Base-by-base conservation (phyloP, 2,797 vertebrate genomes). In the Lagocephalus sceleratus region DNA sequence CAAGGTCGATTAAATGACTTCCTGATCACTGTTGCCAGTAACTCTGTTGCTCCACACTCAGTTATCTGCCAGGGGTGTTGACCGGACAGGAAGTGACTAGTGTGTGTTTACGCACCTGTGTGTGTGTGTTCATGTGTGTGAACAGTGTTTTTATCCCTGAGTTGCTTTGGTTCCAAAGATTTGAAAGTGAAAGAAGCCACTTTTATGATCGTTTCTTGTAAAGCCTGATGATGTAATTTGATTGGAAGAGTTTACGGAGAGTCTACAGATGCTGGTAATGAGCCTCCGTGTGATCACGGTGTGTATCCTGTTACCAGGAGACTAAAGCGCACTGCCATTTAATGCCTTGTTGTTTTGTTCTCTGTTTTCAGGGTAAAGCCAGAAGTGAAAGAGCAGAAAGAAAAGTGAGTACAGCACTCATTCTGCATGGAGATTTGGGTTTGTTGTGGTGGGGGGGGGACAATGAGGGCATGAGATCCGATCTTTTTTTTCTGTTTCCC, bases 381-480 rank as follows among this genome's bases (percentile, higher is more conserved):
- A 93, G 94, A 95, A 78, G 82, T 86, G 67, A 93, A 76, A 91
- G 91, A 90, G 82, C 93, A 85, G 88, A 94, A 78, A 94, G 94
- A 97, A 93, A 96, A 95, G 97, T 99, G 94, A 99, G 97, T 98
- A 76, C 50, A 65, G 51, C 52, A 22, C 54, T 68, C 63, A 81
- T 71, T 83, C 50, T 84, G 55, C 70, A 68, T 78, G 66, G 60
- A 78, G 45, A 71, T 58, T 71, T 48, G 32, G 22, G 32, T 48
- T 46, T 46, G 20, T 46, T 44, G n/a, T n/a, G n/a, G n/a, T 62
- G 41, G 6, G 2, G 9, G 60, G 57, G 42, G 41, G 52, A 81
- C 71, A 83, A 81, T 74, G 50, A 66, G 47, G 41, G 75, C 41
- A 52, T 73, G 67, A 75, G 61, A 79, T 84, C 53, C 75, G 71